Conservation (phyloP, 2,113 vertebrate species). For the Lontra canadensis region DNA sequence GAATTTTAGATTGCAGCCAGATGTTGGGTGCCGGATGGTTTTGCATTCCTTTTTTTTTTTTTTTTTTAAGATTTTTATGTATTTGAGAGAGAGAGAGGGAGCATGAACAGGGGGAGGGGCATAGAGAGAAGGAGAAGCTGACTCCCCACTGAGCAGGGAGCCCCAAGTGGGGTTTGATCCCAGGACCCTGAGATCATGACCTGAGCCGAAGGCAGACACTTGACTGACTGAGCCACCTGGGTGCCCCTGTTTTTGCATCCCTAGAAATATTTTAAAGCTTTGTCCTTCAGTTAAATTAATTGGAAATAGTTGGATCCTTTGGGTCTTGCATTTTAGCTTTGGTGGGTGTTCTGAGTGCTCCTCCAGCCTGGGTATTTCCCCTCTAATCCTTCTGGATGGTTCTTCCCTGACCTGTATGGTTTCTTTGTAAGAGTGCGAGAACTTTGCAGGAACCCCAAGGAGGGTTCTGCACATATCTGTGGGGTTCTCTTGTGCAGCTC, state of each 20-base stretch:
- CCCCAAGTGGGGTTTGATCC: background rate
- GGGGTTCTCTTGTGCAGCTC: background rate
- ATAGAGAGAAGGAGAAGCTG: background rate
- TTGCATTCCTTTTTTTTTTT: background rate
- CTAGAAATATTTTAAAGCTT: background rate
- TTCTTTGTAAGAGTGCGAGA: background rate
- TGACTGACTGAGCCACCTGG: background rate
- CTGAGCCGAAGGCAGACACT: background rate
- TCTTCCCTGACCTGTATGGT: background rate
- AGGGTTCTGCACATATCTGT: background rate
- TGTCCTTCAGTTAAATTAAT: slow-evolving; percentile 14
- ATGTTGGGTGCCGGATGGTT: background rate
- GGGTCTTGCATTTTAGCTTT: background rate
- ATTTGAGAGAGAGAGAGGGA: background rate
- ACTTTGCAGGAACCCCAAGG: background rate
- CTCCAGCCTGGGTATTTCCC: background rate
- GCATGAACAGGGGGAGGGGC: background rate
- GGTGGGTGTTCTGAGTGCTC: background rate
- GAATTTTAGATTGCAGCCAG: background rate
- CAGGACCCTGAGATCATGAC: background rate
- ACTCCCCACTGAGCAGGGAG: background rate
- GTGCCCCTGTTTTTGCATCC: background rate
- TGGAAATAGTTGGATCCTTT: background rate
- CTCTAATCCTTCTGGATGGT: background rate
- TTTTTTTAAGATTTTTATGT: background rate